A percentile compares a stretch with the other conserved stretches of the same genome.
Conservation (phyloP, 2,113 vertebrate genomes). For the cattle (Bos taurus) region ARS-UCD2.0 NC_037329.1:35225001-35225500, state of each 20-base stretch:
- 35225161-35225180: background rate
- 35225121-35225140: constrained; percentile 32
- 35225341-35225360: constrained; percentile 28
- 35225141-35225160: background rate
- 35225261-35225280: constrained; percentile 37
- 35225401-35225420: constrained; percentile 19
- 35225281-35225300: constrained; percentile 12
- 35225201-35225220: background rate
- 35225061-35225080: background rate
- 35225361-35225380: constrained; percentile 26
- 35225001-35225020: background rate
- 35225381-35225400: constrained; percentile 31
- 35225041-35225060: background rate
- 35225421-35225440: constrained; percentile 38
- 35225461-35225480: background rate
- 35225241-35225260: constrained; percentile 16
- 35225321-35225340: constrained; percentile 25
- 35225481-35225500: constrained; percentile 27
- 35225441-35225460: constrained; percentile 18
- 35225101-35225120: background rate
- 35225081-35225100: background rate
- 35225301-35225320: constrained; percentile 6
- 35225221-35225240: constrained; percentile 20
- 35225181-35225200: background rate
- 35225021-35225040: background rate